Conservation (phyloP, 1,140 invertebrate genomes). For the Zaprionus gabonicus region DNA sequence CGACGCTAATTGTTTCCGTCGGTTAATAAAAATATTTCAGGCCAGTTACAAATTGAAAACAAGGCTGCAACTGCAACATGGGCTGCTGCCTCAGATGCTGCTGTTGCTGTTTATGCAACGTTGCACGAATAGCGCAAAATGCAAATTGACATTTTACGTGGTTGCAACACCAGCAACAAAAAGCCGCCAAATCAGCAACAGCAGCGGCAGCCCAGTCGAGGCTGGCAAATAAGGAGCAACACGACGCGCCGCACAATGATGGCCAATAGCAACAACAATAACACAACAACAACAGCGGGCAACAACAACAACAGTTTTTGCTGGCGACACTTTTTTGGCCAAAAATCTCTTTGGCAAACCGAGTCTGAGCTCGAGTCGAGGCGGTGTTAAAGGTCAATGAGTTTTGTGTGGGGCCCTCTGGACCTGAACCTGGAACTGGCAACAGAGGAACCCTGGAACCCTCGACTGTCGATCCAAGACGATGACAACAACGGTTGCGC, state of each 20-base stretch:
- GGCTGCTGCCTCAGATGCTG: slow-evolving; percentile 18
- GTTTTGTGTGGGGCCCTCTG: slow-evolving; percentile 58
- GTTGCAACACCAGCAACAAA: slow-evolving; percentile 69
- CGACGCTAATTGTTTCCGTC: slow-evolving; percentile 82
- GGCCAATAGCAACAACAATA: slow-evolving; percentile 39
- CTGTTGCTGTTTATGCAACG: slow-evolving; percentile 74
- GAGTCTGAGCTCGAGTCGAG: slow-evolving; percentile 2
- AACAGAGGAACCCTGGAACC: slow-evolving; percentile 39
- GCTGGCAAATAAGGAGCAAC: slow-evolving; percentile 81
- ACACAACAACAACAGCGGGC: slow-evolving; percentile 13
- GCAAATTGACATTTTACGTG: slow-evolving; percentile 83
- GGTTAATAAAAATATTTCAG: slow-evolving; percentile 83
- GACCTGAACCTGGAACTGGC: slow-evolving; percentile 70
- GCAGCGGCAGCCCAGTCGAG: slow-evolving; percentile 30
- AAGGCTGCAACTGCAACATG: slow-evolving; percentile 44
- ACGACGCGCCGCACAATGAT: slow-evolving; percentile 52
- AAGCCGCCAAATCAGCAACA: slow-evolving; percentile 51
- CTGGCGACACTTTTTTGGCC: slow-evolving; percentile 73
- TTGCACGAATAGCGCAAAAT: slow-evolving; percentile 66
- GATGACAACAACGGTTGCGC: no score
- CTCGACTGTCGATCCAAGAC: slow-evolving; percentile 43
- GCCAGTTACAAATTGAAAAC: slow-evolving; percentile 79
- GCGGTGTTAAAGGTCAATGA: slow-evolving; percentile 77
- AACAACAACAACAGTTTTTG: slow-evolving; percentile 26
- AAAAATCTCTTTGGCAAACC: slow-evolving; percentile 31